phyloP scores from a whole-genome alignment of 2,113 vertebrate genomes.

The Siniperca knerii region DNA sequence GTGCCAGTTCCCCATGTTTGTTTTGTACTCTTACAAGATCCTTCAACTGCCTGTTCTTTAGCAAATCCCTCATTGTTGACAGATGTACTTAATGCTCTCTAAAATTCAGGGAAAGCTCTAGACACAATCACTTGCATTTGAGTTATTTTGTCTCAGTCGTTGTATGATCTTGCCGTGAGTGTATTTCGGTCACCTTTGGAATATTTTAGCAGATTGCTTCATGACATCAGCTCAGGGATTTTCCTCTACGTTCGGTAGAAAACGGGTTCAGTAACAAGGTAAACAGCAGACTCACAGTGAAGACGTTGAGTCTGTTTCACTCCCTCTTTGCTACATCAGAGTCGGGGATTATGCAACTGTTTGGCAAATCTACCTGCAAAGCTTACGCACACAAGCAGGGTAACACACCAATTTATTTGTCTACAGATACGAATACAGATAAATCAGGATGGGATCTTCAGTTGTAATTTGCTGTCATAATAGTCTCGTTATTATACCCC shows the following conservation, averaged over 20 bases:
- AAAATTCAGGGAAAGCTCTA: constrained; percentile 14
- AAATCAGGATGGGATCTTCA: too few relatives aligned
- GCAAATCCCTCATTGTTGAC: constrained; percentile 64
- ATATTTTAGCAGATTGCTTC: constrained; percentile 41
- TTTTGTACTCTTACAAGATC: constrained; percentile 48
- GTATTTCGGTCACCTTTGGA: constrained; percentile 18
- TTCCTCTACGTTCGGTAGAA: constrained; percentile 13
- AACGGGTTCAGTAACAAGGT: constrained; percentile 35
- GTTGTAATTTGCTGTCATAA: background rate
- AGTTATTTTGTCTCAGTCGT: constrained; percentile 1
- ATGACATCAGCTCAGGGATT: constrained; percentile 30
- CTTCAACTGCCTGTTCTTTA: constrained; percentile 38
- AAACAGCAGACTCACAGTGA: constrained; percentile 33
- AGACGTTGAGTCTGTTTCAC: constrained; percentile 15
- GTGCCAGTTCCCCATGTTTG: constrained; percentile 43
- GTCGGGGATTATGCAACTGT: constrained; percentile 41
- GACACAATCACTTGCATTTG: constrained; percentile 22
- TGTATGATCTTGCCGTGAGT: constrained; percentile 11
- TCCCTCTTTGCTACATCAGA: constrained; percentile 28
- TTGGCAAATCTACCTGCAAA: constrained; percentile 12
- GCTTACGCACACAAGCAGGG: background rate
- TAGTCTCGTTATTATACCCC: constrained; percentile 3
- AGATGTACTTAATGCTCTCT: constrained; percentile 41
- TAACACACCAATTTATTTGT: background rate
- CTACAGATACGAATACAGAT: too few relatives aligned